Percentiles rank a stretch among this genome's conserved stretches.
phyloP scores from a whole-genome alignment of 2,797 vertebrate genomes.

The Bradypodion ventrale region DNA sequence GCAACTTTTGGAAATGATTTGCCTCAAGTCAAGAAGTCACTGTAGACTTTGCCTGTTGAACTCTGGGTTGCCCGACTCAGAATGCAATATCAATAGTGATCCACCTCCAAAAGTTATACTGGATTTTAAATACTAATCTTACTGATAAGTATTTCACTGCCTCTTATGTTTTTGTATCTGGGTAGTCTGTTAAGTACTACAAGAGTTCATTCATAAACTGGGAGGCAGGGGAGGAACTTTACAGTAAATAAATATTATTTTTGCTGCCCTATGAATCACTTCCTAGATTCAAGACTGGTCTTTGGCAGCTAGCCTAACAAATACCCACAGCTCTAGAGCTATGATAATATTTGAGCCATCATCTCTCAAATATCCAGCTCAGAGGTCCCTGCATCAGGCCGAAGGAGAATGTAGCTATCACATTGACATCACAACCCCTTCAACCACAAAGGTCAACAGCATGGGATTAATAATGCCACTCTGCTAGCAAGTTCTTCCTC shows the following conservation, averaged over 20 bases:
- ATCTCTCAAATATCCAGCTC: neutral
- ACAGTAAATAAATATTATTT: constrained; percentile 32
- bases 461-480: neutral
- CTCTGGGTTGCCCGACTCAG: too few relatives aligned
- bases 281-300: constrained; percentile 16
- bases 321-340: neutral
- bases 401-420: neutral
- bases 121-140: neutral
- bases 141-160: neutral
- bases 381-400: neutral
- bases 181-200: neutral
- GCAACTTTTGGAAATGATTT: too few relatives aligned
- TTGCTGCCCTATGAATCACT: constrained; percentile 33
- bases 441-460: neutral
- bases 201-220: constrained; percentile 1
- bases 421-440: neutral
- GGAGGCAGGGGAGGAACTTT: neutral
- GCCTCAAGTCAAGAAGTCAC: too few relatives aligned
- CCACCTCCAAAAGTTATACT: too few relatives aligned
- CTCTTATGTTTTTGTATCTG: neutral
- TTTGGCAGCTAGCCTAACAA: constrained; percentile 7
- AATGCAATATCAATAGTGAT: too few relatives aligned
- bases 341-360: neutral
- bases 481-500: neutral
- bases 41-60: too few relatives aligned